Conservation (phyloP, 2,888 invertebrate species). For the Caenorhabditis panamensis region DNA sequence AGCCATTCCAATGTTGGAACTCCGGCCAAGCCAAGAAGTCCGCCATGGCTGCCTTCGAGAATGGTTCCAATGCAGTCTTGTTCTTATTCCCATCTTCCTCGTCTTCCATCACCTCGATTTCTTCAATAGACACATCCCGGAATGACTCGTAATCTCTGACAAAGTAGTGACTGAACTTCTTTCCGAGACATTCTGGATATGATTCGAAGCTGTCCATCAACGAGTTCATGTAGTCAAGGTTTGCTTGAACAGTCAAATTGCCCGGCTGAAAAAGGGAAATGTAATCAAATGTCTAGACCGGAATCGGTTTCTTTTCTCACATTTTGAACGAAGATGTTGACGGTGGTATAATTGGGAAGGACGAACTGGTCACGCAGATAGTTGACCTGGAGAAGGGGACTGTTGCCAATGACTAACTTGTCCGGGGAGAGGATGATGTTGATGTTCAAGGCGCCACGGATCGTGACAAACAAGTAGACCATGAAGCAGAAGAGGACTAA, state of each 20-base stretch:
- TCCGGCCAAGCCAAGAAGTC: constrained; percentile 78
- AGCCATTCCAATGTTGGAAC: constrained; percentile 78
- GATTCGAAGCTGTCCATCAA: constrained; percentile 74
- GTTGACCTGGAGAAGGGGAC: constrained; percentile 76
- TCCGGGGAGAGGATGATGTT: constrained; percentile 74
- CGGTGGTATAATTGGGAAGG: constrained; percentile 76
- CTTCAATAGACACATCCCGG: constrained; percentile 55
- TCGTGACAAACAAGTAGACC: constrained; percentile 66
- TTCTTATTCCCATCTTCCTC: constrained; percentile 47
- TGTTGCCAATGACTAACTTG: constrained; percentile 77
- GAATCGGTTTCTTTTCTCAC: constrained; percentile 51
- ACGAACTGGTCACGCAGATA: constrained; percentile 74
- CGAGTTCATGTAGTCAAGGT: constrained; percentile 60
- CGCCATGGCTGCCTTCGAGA: constrained; percentile 67
- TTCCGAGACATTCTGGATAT: constrained; percentile 73
- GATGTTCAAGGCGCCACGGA: constrained; percentile 71
- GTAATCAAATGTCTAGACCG: background rate
- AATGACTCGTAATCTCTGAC: constrained; percentile 64
- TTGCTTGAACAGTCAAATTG: constrained; percentile 68
- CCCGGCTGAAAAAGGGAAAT: constrained; percentile 67
- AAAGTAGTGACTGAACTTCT: constrained; percentile 77
- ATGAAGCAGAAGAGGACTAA: constrained; percentile 71
- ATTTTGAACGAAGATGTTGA: constrained; percentile 76
- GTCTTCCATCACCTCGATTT: constrained; percentile 51
- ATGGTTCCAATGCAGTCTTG: constrained; percentile 43